Evolutionary conservation across 2,797 vertebrate species (phyloP).

Genomic region (Scarus forsteni): DNA sequence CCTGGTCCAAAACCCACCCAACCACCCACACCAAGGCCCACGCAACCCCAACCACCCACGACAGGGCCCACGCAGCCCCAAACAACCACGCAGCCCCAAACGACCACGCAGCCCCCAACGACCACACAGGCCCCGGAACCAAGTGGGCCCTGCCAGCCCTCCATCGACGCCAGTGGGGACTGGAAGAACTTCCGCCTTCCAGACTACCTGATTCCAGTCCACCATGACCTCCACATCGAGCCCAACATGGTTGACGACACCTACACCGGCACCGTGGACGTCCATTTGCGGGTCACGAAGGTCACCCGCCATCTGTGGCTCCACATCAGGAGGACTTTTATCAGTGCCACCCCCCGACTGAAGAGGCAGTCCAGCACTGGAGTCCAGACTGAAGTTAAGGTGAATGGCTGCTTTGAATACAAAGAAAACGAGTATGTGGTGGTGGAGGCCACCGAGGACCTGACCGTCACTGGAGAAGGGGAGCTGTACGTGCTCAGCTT

Average conservation of each 20-base stretch:
- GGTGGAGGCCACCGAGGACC: slow-evolving; percentile 80
- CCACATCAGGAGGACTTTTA: slow-evolving; percentile 90
- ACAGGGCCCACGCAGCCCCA: slow-evolving; percentile 4
- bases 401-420: slow-evolving; percentile 91
- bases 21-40: slow-evolving; percentile 44
- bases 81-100: slow-evolving; percentile 47
- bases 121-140: slow-evolving; percentile 5
- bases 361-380: slow-evolving; percentile 11
- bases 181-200: slow-evolving; percentile 93
- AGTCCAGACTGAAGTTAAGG: slow-evolving; percentile 50
- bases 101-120: slow-evolving; percentile 27
- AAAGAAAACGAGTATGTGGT: slow-evolving; percentile 89
- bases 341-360: slow-evolving; percentile 79
- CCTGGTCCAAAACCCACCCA: slow-evolving; percentile 1
- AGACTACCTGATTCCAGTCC: slow-evolving; percentile 83
- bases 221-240: slow-evolving; percentile 91
- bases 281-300: slow-evolving; percentile 80
- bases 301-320: slow-evolving; percentile 89
- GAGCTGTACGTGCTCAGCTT: slow-evolving; percentile 86
- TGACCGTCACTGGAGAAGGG: slow-evolving; percentile 49
- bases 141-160: slow-evolving; percentile 81
- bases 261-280: slow-evolving; percentile 87
- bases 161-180: slow-evolving; percentile 79
- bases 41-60: slow-evolving; percentile 56
- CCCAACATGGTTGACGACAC: slow-evolving; percentile 85